Evolutionary conservation across 2,113 vertebrate genomes (phyloP).

Genomic region (Carlito syrichta): DNA sequence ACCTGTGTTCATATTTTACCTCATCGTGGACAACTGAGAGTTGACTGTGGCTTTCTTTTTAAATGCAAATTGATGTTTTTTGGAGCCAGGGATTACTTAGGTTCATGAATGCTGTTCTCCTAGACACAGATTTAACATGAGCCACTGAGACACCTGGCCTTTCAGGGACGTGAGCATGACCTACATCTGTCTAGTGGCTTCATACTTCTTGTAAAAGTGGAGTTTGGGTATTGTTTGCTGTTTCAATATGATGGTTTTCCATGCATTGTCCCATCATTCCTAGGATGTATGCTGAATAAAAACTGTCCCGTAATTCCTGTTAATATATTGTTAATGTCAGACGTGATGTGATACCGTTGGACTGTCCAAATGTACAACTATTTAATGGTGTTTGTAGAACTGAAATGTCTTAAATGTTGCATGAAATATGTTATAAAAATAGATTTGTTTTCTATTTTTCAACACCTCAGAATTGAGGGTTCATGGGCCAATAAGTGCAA

Average conservation of each 20-base stretch:
- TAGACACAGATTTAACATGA: not conserved
- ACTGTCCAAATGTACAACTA: conserved; percentile 76
- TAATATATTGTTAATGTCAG: conserved; percentile 82
- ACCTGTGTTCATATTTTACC: not conserved
- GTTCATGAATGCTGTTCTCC: not conserved
- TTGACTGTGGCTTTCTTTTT: conserved; percentile 29
- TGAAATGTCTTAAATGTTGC: conserved; percentile 88
- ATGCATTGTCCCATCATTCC: conserved; percentile 68
- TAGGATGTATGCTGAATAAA: conserved; percentile 69
- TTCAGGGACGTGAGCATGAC: conserved; percentile 36
- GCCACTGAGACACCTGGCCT: not conserved
- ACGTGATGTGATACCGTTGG: conserved; percentile 77
- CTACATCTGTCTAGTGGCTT: not conserved
- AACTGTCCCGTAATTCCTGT: conserved; percentile 76
- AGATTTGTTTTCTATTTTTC: conserved; percentile 89
- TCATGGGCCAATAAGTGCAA: conserved; percentile 99
- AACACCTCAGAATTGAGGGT: conserved; percentile 92
- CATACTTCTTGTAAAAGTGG: conserved; percentile 32
- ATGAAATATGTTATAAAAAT: conserved; percentile 90
- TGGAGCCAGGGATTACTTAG: conserved; percentile 25
- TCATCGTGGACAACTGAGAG: conserved; percentile 60
- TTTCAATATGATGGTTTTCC: conserved; percentile 46
- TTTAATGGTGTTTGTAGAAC: conserved; percentile 81
- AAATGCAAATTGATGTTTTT: not conserved
- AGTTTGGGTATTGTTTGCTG: conserved; percentile 43